Evolutionary conservation across 2,797 vertebrate species (phyloP), one percentile per base, ranked within the genome.

Genomic region (Naso thynnoides): DNA sequence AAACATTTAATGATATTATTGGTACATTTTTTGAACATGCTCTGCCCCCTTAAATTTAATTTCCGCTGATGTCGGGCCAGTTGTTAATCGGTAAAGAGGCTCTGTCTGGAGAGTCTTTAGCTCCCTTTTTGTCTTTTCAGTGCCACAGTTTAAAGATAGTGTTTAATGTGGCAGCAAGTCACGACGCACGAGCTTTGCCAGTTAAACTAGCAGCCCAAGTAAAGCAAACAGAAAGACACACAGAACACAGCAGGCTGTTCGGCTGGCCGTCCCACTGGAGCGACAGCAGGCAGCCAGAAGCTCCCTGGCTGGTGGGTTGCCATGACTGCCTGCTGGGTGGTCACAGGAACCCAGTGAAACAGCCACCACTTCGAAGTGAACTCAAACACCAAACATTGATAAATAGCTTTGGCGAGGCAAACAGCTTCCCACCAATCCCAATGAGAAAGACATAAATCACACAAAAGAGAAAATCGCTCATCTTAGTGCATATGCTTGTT

Each of bases 121-220:
- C 36, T 44, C 58, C 15, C 27, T 55, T 54, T 76, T 65, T 55
- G 45, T 66, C 33, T 36, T 18, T 29, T 70, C 19, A 53, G 48
- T 52, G 33, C 13, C 66, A 49, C 27, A 8, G 38, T 72, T 83
- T 63, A 53, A 50, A 66, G 19, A 50, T 18, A 10, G 27, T 71
- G 73, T 88, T 88, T 85, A 56, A 64, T 31, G 70, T 78, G 78
- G 78, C 70, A 77, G 36, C n/a, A 60, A 15, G 74, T 74, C 67
- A 47, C 10, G 76, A 71, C 73, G 85, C 77, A 67, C 64, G 71
- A 49, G 23, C 21, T 67, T 56, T 73, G 57, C 53, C 47, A 54
- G 48, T 24, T 31, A 58, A 65, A 44, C 29, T 8, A 47, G 13
- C 39, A 49, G 49, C 49, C 29, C 14, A 62, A 59, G 27, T 50